phyloP scores from a whole-genome alignment of 2,113 vertebrate genomes.

The Hemichromis elongatus region DNA sequence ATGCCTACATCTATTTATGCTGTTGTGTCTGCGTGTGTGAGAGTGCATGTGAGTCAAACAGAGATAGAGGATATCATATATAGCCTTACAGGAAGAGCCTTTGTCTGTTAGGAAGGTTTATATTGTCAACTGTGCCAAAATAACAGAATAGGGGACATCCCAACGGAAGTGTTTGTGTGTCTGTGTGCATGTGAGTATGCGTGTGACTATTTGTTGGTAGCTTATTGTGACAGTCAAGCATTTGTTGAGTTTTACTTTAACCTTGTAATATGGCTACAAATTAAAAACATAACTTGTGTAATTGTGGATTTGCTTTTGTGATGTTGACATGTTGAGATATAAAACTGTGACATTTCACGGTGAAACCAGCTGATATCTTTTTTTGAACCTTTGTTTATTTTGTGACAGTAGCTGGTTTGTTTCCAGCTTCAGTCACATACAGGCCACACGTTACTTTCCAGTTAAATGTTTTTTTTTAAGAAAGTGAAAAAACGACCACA shows the following conservation, averaged over 20 bases:
- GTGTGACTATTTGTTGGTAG: neutral
- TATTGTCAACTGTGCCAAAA: constrained; percentile 40
- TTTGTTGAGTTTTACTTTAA: neutral
- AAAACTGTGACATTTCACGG: neutral
- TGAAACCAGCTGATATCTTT: neutral
- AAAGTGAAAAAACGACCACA: neutral
- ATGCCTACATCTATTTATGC: neutral
- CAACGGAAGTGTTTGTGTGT: constrained; percentile 22
- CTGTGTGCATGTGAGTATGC: neutral
- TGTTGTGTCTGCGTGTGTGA: constrained; percentile 5
- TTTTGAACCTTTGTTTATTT: no score
- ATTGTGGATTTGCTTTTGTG: neutral
- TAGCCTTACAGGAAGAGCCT: constrained; percentile 56
- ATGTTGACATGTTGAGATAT: neutral
- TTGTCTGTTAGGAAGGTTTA: constrained; percentile 53
- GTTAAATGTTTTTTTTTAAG: neutral
- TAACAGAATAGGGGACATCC: constrained; percentile 54
- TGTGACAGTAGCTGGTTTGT: neutral
- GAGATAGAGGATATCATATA: constrained; percentile 52
- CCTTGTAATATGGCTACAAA: neutral
- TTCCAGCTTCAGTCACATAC: neutral
- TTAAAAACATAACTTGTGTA: neutral
- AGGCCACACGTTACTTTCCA: neutral
- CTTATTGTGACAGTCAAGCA: neutral
- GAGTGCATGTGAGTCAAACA: constrained; percentile 14